Evolutionary conservation across 1,140 invertebrate genomes (phyloP).

Genomic region (Aphelinus certus): DNA sequence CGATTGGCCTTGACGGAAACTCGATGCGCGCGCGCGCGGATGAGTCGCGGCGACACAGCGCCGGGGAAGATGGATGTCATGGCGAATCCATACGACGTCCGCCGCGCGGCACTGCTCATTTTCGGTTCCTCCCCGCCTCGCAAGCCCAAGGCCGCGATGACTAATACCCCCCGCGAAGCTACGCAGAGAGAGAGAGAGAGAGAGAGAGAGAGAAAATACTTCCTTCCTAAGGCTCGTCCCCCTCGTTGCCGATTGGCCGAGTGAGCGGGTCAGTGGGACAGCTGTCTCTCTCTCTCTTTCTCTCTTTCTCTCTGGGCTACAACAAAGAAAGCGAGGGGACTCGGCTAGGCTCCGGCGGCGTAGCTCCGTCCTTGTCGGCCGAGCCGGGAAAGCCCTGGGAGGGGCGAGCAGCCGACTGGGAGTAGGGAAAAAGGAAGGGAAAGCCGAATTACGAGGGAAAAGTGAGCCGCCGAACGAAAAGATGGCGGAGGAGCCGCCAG

Average conservation of each 20-base stretch:
- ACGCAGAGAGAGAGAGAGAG: background rate
- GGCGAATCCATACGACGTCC: background rate
- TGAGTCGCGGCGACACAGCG: too few relatives aligned
- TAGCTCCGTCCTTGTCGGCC: background rate
- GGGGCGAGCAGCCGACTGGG: background rate
- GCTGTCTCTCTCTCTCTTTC: slow-evolving; percentile 10
- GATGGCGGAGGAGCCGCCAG: too few relatives aligned
- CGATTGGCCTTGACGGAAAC: too few relatives aligned
- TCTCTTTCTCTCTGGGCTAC: slow-evolving; percentile 1
- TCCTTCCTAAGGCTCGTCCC: slow-evolving; percentile 9
- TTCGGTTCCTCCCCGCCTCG: slow-evolving; percentile 21
- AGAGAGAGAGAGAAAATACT: background rate
- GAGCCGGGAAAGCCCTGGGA: slow-evolving; percentile 2
- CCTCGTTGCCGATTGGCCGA: slow-evolving; percentile 31
- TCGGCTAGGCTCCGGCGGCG: background rate
- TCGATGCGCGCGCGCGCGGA: too few relatives aligned
- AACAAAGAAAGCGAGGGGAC: slow-evolving; percentile 4
- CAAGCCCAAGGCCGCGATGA: too few relatives aligned
- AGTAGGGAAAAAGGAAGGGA: background rate
- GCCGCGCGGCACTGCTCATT: slow-evolving; percentile 3
- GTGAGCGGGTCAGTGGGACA: slow-evolving; percentile 37
- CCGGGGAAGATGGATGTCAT: too few relatives aligned
- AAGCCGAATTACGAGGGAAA: background rate
- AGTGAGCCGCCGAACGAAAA: background rate
- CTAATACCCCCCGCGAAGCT: too few relatives aligned